A percentile compares a stretch with the other conserved stretches of the same genome.
Evolutionary conservation across 2,113 vertebrate species (phyloP).

Genomic region (Vulpes ferrilata): DNA sequence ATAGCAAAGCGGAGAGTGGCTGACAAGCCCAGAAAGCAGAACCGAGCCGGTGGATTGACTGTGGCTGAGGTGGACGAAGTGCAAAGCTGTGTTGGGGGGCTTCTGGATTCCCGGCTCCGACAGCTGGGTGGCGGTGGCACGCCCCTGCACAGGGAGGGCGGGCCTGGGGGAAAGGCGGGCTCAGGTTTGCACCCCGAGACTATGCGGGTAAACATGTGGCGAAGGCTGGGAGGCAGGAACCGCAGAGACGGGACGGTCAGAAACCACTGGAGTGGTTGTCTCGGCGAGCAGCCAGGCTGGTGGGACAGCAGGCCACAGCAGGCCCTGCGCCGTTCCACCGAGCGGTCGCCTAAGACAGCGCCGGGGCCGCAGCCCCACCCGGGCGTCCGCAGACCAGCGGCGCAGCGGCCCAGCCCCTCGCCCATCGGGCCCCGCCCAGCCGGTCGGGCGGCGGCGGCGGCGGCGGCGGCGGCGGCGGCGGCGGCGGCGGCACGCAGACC

Average conservation of each 20-base stretch:
- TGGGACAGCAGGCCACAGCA: not conserved
- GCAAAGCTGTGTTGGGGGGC: not conserved
- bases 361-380: not conserved
- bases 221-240: not conserved
- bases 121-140: fast-evolving
- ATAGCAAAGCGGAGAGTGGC: not conserved
- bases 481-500: fast-evolving
- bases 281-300: fast-evolving
- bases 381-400: too few relatives aligned
- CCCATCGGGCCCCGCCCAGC: not conserved
- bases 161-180: not conserved
- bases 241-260: too few relatives aligned
- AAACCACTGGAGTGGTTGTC: not conserved
- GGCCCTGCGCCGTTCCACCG: too few relatives aligned
- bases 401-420: not conserved
- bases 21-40: not conserved
- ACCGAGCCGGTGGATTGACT: not conserved
- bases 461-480: fast-evolving
- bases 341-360: fast-evolving
- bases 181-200: not conserved
- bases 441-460: fast-evolving
- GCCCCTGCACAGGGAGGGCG: not conserved
- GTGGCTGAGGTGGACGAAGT: too few relatives aligned
- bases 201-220: fast-evolving
- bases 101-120: not conserved